Conservation (phyloP, 2,113 vertebrate genomes). For the Otolemur garnettii region DNA sequence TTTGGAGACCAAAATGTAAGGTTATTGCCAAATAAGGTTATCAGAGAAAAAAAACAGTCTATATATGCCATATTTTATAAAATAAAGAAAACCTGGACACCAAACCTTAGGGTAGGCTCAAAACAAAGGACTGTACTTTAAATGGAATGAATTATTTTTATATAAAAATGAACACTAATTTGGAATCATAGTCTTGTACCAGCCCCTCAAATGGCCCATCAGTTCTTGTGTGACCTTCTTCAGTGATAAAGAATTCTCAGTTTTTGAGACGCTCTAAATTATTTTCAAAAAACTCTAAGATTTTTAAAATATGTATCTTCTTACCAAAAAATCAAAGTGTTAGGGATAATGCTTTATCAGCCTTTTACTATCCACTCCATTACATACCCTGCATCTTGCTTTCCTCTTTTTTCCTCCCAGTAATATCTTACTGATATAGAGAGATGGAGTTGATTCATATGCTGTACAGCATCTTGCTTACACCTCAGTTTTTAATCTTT, state of each 20-base stretch:
- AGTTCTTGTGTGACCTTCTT: not conserved
- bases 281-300: conserved; percentile 18
- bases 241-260: not conserved
- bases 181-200: not conserved
- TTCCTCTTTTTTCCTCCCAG: not conserved
- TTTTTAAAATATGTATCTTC: not conserved
- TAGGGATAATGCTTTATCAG: not conserved
- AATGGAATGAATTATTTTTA: not conserved
- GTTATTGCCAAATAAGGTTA: conserved; percentile 35
- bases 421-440: not conserved
- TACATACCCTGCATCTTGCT: not conserved
- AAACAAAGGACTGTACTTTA: not conserved
- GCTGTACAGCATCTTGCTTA: not conserved
- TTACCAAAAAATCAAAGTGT: conserved; percentile 33
- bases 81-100: conserved; percentile 35
- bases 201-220: not conserved
- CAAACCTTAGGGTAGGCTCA: not conserved
- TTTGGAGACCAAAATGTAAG: conserved; percentile 70
- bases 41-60: conserved; percentile 64
- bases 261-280: not conserved
- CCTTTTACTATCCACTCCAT: not conserved
- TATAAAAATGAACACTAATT: not conserved
- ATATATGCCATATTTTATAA: not conserved
- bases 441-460: not conserved
- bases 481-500: not conserved